Conservation (phyloP, 2,113 vertebrate species). For the Gavialis gangeticus region DNA sequence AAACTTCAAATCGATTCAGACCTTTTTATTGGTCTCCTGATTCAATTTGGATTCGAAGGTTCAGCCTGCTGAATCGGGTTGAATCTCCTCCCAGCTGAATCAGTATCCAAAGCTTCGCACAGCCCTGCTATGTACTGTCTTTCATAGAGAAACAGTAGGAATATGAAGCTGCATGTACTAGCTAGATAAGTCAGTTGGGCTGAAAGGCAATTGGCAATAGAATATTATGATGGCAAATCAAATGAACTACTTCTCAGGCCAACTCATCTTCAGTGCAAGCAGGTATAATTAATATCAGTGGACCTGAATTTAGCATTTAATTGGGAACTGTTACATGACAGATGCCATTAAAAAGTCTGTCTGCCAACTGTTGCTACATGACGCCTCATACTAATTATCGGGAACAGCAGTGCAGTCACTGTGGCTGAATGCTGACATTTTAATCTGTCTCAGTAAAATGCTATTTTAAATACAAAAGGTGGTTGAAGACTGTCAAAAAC, state of each 20-base stretch:
- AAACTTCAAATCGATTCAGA: too few relatives aligned
- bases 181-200: neutral
- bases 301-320: too few relatives aligned
- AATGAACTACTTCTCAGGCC: neutral
- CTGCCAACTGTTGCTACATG: neutral
- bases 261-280: neutral
- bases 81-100: too few relatives aligned
- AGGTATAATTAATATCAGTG: neutral
- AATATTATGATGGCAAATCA: neutral
- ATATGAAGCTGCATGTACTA: neutral
- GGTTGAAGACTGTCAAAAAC: constrained; percentile 10
- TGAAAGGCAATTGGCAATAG: neutral
- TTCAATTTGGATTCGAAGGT: too few relatives aligned
- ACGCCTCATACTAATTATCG: neutral
- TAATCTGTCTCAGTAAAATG: neutral
- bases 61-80: too few relatives aligned
- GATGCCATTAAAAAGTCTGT: neutral
- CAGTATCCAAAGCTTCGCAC: too few relatives aligned
- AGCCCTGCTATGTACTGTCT: neutral
- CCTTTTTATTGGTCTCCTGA: too few relatives aligned
- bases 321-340: neutral
- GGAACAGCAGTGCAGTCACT: neutral
- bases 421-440: constrained; percentile 9
- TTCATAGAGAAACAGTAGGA: neutral
- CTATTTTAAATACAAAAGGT: neutral